Evolutionary conservation across 2,113 vertebrate species (phyloP), one percentile per base, ranked within the genome.

Genomic region (Epinephelus lanceolatus): DNA sequence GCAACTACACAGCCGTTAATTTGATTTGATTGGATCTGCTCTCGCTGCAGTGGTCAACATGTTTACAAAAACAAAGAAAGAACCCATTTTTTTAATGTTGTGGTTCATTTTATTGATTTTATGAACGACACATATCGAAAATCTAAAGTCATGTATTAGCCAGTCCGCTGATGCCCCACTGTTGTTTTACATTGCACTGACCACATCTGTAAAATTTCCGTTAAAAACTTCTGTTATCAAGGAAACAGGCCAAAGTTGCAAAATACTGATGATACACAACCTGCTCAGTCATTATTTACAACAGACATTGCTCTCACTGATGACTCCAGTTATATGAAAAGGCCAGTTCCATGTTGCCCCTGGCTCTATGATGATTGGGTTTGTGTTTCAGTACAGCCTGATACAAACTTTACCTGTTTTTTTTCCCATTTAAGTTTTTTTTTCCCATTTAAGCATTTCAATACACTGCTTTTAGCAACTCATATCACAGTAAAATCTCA

Each of bases 311-410:
- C 13, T 49, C 33, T 67, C 18, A 30, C 6, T 1, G 15, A 23
- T 21, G 11, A 57, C 1, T 5, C 55, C 55, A 57, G 55, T 57
- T 14, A 25, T 25, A 23, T 12, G 2, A 25, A 56, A 6, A 30
- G 5, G 18, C 6, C 18, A 47, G 15, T 19, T 19, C 10, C 1
- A 55, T 5, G 30, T 4, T 0, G 19, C 14, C 33, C 23, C 47
- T 18, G 21, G 59, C 47, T 62, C 9, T 27, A 0, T 2, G 17
- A 59, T 6, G 14, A 6, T 23, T 37, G 0, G 0, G 33, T 27
- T 27, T 27, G 23, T 60, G 10, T 19, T 73, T 37, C 45, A 51
- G 42, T 15, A n/a, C 1, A 56, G 10, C 23, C 42, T 62, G 2
- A 27, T 19, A 25, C 51, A 33, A 78, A 8, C n/a, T 65, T n/a